Evolutionary conservation across 2,797 vertebrate genomes (phyloP).

Genomic region (Oreortyx pictus): DNA sequence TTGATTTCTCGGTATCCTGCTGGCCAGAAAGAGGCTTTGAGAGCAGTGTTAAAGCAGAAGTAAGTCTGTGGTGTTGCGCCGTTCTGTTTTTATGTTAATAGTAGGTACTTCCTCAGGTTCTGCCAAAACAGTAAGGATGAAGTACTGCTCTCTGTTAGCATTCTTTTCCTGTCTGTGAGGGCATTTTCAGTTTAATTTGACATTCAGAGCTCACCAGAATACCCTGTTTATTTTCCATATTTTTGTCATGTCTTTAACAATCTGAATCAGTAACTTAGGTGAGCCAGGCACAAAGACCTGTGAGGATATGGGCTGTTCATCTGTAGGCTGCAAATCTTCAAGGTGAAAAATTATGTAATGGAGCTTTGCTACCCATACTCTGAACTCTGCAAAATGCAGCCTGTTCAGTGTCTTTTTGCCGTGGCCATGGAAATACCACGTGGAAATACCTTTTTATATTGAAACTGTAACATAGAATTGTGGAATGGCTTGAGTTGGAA

Average conservation of each 20-base stretch:
- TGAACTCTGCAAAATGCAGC: background rate
- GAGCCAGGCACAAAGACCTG: background rate
- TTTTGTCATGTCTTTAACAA: background rate
- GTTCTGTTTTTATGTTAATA: background rate
- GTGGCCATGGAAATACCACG: background rate
- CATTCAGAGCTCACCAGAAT: background rate
- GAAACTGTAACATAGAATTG: background rate
- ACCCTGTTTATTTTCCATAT: background rate
- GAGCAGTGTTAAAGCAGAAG: constrained; percentile 81
- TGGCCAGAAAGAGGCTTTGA: constrained; percentile 84
- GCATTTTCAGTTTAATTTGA: background rate
- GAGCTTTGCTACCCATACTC: background rate
- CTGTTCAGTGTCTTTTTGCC: background rate
- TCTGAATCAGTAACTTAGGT: background rate
- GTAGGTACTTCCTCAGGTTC: background rate
- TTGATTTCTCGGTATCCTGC: constrained; percentile 84
- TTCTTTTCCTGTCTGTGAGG: background rate
- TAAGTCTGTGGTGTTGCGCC: constrained; percentile 62
- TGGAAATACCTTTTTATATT: background rate
- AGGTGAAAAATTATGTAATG: background rate
- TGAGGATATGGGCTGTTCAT: background rate
- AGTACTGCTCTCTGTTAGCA: background rate
- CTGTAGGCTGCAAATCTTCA: background rate
- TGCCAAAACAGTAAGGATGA: background rate
- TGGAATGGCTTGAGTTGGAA: too few species aligned